phyloP scores from a whole-genome alignment of 2,888 invertebrate species.

The Oithona nana region DNA sequence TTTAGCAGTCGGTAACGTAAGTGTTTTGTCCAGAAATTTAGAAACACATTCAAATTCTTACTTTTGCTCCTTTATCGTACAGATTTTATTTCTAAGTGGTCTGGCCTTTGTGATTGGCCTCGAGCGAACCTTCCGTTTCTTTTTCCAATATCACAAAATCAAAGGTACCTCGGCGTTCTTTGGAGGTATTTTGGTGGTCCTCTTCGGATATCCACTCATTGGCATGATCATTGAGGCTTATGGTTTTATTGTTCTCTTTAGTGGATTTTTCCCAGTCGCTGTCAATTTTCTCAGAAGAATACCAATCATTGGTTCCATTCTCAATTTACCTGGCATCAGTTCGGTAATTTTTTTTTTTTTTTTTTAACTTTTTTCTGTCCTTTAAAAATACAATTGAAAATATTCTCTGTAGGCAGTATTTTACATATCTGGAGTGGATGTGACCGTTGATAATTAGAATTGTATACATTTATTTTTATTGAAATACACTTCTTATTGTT shows the following conservation, averaged over 20 bases:
- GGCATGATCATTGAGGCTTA: constrained; percentile 94
- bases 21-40: constrained; percentile 27
- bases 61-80: constrained; percentile 27
- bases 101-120: constrained; percentile 89
- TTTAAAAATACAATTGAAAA: background rate
- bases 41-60: background rate
- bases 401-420: background rate
- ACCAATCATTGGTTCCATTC: constrained; percentile 67
- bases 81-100: constrained; percentile 91
- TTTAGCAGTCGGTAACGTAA: constrained; percentile 96
- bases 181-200: constrained; percentile 74
- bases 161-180: constrained; percentile 77
- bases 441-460: background rate
- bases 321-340: constrained; percentile 74
- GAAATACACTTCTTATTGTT: constrained; percentile 24
- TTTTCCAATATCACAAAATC: constrained; percentile 88
- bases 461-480: background rate
- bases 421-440: background rate
- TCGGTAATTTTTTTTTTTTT: constrained; percentile 38
- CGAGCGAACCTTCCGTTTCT: constrained; percentile 80
- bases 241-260: constrained; percentile 62
- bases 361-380: too few relatives aligned
- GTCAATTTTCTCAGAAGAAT: constrained; percentile 84
- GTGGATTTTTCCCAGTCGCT: constrained; percentile 91
- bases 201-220: constrained; percentile 84